Percentiles rank a stretch among this genome's conserved stretches.
These are phyloP conservation scores for Drosophila planitibia DNA, from an alignment of 2,888 invertebrate genomes.

Conservation along the genomic window DNA sequence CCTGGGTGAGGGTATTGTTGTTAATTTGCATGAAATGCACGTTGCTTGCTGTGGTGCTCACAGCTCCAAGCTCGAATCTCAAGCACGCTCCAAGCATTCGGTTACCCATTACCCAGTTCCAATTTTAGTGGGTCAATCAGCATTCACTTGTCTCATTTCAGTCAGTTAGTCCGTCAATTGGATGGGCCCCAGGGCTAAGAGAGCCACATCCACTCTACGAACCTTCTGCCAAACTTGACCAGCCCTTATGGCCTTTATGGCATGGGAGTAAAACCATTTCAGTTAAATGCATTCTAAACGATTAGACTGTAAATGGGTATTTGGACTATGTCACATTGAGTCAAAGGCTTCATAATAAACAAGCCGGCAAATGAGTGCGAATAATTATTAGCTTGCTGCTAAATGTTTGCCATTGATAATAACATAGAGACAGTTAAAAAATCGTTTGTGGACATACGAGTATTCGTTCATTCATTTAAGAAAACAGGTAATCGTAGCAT, in stretches of 20 bases:
- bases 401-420: slow-evolving; percentile 53
- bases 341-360: slow-evolving; percentile 39
- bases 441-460: slow-evolving; percentile 9
- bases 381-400: slow-evolving; percentile 52
- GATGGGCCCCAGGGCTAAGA: slow-evolving; percentile 39
- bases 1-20: slow-evolving; percentile 45
- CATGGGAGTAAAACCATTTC: slow-evolving; percentile 21
- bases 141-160: slow-evolving; percentile 74
- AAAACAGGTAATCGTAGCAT: slow-evolving; percentile 37
- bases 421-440: slow-evolving; percentile 22
- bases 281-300: slow-evolving; percentile 5
- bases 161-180: slow-evolving; percentile 29
- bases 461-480: slow-evolving; percentile 30
- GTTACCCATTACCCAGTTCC: slow-evolving; percentile 30
- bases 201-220: background rate
- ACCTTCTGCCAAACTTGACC: slow-evolving; percentile 8
- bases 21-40: slow-evolving; percentile 79
- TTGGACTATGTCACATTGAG: slow-evolving; percentile 21
- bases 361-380: slow-evolving; percentile 42
- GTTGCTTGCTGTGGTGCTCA: slow-evolving; percentile 55
- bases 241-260: slow-evolving; percentile 18
- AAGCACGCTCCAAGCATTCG: slow-evolving; percentile 42
- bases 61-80: slow-evolving; percentile 17
- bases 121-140: slow-evolving; percentile 72
- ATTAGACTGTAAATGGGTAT: slow-evolving; percentile 14